These are phyloP conservation scores for Drosophila fulvimacula DNA, from an alignment of 2,888 invertebrate species.

Conservation along the genomic window DNA sequence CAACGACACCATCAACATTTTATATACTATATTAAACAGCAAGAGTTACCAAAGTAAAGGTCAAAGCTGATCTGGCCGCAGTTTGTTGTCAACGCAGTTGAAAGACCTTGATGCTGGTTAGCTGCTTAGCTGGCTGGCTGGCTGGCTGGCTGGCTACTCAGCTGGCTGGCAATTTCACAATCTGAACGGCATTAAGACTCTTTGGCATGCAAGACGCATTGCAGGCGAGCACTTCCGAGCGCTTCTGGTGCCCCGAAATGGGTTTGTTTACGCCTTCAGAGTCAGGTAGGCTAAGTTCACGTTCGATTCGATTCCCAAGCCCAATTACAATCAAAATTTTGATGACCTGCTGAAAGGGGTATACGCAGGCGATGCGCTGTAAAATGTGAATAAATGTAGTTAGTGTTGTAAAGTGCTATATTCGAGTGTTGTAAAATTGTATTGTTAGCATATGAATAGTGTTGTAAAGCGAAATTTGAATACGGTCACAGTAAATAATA, in stretches of 20 bases:
- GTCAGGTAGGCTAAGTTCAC: slow-evolving; percentile 39
- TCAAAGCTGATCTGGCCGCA: slow-evolving; percentile 43
- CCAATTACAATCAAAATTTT: slow-evolving; percentile 29
- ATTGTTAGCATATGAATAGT: neutral
- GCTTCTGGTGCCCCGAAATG: slow-evolving; percentile 24
- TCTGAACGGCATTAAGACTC: slow-evolving; percentile 22
- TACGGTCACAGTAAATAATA: no score
- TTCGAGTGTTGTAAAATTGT: neutral
- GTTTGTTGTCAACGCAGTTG: slow-evolving; percentile 46
- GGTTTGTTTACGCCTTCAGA: slow-evolving; percentile 35
- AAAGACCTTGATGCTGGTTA: slow-evolving; percentile 55
- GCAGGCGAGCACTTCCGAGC: slow-evolving; percentile 46
- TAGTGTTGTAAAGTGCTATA: neutral
- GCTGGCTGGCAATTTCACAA: slow-evolving; percentile 67
- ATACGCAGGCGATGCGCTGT: neutral
- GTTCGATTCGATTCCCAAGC: slow-evolving; percentile 37
- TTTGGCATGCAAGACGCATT: slow-evolving; percentile 70
- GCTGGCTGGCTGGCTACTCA: slow-evolving; percentile 22
- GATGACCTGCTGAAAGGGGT: neutral
- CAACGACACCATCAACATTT: slow-evolving; percentile 63
- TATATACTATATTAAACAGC: neutral
- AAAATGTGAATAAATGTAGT: no score
- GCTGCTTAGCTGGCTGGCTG: slow-evolving; percentile 18
- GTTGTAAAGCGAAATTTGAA: no score
- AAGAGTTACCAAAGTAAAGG: slow-evolving; percentile 67